These are phyloP conservation scores for Yponomeuta plumbellus DNA, from an alignment of 2,888 invertebrate genomes.

Conservation along the genomic window DNA sequence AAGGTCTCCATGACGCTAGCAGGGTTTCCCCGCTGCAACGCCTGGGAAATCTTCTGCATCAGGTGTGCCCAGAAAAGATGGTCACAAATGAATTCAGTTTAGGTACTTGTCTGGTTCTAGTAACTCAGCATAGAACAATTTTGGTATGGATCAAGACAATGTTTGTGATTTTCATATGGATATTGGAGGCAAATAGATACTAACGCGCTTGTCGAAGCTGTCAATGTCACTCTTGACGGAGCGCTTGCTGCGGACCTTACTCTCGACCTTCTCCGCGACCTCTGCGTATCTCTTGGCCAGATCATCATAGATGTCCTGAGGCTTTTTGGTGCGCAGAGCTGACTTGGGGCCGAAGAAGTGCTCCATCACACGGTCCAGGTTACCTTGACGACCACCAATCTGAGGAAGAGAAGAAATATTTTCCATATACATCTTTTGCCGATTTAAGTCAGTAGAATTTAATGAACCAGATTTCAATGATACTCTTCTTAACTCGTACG, in stretches of 20 bases:
- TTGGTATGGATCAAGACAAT: too few relatives aligned
- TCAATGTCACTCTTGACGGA: slow-evolving; percentile 62
- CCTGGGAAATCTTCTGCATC: too few relatives aligned
- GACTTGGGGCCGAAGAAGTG: slow-evolving; percentile 86
- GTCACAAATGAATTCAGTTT: too few relatives aligned
- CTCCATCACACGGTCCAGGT: slow-evolving; percentile 84
- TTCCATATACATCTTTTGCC: background rate
- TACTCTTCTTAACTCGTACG: too few relatives aligned
- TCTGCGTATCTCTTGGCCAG: slow-evolving; percentile 42
- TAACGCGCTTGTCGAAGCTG: slow-evolving; percentile 65
- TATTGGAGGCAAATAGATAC: slow-evolving; percentile 17
- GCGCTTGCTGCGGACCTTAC: slow-evolving; percentile 56
- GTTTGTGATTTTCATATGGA: too few relatives aligned
- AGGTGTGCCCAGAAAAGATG: too few relatives aligned
- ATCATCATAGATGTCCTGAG: slow-evolving; percentile 53
- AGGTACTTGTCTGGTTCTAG: too few relatives aligned
- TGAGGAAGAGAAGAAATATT: slow-evolving; percentile 22
- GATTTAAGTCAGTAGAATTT: too few relatives aligned
- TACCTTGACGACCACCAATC: slow-evolving; percentile 85
- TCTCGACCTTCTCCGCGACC: slow-evolving; percentile 63
- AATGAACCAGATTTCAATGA: too few relatives aligned
- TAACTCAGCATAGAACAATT: too few relatives aligned
- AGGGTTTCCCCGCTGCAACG: too few relatives aligned
- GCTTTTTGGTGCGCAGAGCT: slow-evolving; percentile 65
- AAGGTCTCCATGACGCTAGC: too few relatives aligned